A percentile compares a stretch with the other conserved stretches of the same genome.
phyloP scores from a whole-genome alignment of 2,113 vertebrate genomes.

The Periophthalmus modestus region DNA sequence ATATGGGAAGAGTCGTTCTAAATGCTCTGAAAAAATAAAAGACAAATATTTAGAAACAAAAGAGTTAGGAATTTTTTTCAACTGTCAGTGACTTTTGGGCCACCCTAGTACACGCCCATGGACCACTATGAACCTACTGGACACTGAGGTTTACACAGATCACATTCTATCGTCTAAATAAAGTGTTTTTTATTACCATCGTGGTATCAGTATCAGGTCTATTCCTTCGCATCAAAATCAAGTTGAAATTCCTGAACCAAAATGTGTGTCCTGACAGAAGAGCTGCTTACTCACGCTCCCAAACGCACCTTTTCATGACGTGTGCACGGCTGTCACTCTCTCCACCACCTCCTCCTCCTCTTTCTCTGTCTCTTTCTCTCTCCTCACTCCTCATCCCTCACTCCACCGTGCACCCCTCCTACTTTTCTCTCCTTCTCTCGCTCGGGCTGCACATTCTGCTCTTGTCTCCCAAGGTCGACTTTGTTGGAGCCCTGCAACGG shows the following conservation, averaged over 20 bases:
- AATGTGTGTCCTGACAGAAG: slow-evolving; percentile 7
- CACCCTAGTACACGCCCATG: too few species aligned
- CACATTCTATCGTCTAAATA: too few species aligned
- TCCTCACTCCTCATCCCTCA: slow-evolving; percentile 15
- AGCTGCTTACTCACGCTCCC: slow-evolving; percentile 48
- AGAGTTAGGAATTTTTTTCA: too few species aligned
- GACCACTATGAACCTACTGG: too few species aligned
- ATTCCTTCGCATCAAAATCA: too few species aligned
- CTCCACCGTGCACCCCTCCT: slow-evolving; percentile 17
- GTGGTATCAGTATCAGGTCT: too few species aligned
- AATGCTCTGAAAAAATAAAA: too few species aligned
- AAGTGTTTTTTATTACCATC: too few species aligned
- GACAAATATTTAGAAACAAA: too few species aligned
- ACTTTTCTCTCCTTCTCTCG: slow-evolving; percentile 28
- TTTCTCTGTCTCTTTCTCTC: not conserved
- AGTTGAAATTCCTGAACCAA: not conserved
- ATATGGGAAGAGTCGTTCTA: too few species aligned
- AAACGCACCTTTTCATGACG: slow-evolving; percentile 53
- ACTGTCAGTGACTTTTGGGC: too few species aligned
- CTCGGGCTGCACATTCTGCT: slow-evolving; percentile 22
- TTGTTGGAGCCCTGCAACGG: slow-evolving; percentile 39
- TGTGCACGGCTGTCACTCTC: slow-evolving; percentile 28
- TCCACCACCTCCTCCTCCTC: slow-evolving; percentile 4
- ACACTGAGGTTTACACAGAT: too few species aligned
- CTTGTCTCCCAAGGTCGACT: slow-evolving; percentile 59